A percentile compares a stretch with the other conserved stretches of the same genome.
Evolutionary conservation across 2,797 vertebrate species (phyloP).

Genomic region (Emydoidea blandingii): DNA sequence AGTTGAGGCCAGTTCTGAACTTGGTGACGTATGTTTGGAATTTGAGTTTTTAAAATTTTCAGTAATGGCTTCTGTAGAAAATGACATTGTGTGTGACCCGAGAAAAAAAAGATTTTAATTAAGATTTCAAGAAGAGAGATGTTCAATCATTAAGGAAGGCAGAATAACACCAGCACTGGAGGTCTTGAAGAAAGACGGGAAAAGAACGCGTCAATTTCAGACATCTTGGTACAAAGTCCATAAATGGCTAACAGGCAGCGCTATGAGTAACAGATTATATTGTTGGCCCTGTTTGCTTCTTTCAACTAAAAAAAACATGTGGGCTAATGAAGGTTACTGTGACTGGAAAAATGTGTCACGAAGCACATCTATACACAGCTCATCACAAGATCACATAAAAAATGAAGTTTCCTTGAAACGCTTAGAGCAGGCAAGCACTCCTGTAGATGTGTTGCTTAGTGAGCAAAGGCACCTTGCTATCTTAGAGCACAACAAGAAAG

Average conservation of each 20-base stretch:
- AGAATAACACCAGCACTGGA: not conserved
- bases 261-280: not conserved
- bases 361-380: not conserved
- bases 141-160: not conserved
- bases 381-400: not conserved
- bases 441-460: not conserved
- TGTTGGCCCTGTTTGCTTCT: not conserved
- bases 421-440: not conserved
- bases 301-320: not conserved
- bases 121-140: not conserved
- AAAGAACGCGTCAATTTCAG: not conserved
- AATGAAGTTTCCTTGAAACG: not conserved
- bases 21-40: not conserved
- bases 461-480: not conserved
- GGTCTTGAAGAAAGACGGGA: not conserved
- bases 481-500: not conserved
- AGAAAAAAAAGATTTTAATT: not conserved
- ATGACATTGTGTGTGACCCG: not conserved
- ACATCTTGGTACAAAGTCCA: not conserved
- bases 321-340: not conserved
- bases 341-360: not conserved
- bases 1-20: not conserved
- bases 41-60: not conserved
- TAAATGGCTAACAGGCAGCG: not conserved
- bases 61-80: not conserved